A percentile compares a stretch with the other conserved stretches of the same genome.
phyloP scores from a whole-genome alignment of 2,888 invertebrate species.

The Drosophila neonasuta region DNA sequence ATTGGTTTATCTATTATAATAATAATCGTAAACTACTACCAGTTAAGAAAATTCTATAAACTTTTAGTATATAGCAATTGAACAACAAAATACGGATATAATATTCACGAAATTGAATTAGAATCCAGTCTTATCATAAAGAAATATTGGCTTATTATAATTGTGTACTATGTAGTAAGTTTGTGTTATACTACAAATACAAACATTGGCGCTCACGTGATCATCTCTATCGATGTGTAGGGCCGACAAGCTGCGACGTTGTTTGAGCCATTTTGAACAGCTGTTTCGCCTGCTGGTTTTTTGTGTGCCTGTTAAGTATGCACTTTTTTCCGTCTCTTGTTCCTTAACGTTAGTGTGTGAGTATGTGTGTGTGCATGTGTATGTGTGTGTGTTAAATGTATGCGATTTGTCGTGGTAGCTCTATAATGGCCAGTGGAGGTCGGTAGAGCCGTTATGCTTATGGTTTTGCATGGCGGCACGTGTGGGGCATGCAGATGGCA shows the following conservation, averaged over 20 bases:
- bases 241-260: constrained; percentile 54
- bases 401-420: constrained; percentile 75
- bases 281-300: constrained; percentile 64
- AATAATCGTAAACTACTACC: not conserved
- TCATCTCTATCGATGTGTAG: constrained; percentile 48
- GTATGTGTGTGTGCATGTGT: constrained; percentile 6
- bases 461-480: constrained; percentile 75
- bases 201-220: constrained; percentile 9
- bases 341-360: constrained; percentile 13
- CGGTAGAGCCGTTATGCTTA: constrained; percentile 67
- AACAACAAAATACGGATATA: no score
- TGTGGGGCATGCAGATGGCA: constrained; percentile 68
- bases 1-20: not conserved
- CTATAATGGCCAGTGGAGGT: constrained; percentile 70
- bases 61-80: no score
- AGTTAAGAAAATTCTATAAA: no score
- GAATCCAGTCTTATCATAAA: no score
- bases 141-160: no score
- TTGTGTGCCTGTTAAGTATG: constrained; percentile 71
- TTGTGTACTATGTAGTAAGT: no score
- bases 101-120: no score
- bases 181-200: not conserved
- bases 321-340: constrained; percentile 56
- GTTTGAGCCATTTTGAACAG: constrained; percentile 67
- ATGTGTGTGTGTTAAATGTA: constrained; percentile 68